These are phyloP conservation scores for Acanthococcus lagerstroemiae DNA, from an alignment of 2,888 invertebrate genomes.

Conservation along the genomic window DNA sequence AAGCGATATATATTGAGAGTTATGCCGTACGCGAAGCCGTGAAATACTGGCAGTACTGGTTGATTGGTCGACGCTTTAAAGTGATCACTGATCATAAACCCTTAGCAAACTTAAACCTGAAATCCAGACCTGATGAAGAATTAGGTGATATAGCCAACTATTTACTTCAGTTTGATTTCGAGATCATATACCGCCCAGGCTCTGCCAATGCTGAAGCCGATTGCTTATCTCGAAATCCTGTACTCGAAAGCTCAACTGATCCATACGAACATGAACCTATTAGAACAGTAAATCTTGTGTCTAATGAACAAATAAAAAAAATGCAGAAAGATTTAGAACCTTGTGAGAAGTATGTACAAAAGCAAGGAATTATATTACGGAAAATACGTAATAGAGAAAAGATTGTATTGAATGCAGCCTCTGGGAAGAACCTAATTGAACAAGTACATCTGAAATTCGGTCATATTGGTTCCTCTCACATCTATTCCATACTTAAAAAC, in stretches of 20 bases:
- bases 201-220: slow-evolving; percentile 35
- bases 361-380: background rate
- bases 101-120: too few species aligned
- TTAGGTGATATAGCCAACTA: slow-evolving; percentile 34
- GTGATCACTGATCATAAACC: slow-evolving; percentile 26
- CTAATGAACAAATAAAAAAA: background rate
- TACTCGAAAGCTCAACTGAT: slow-evolving; percentile 33
- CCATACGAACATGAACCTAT: background rate
- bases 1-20: slow-evolving; percentile 28
- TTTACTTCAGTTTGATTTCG: too few species aligned
- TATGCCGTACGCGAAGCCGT: slow-evolving; percentile 29
- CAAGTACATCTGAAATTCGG: background rate
- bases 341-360: background rate
- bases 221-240: slow-evolving; percentile 34
- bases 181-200: slow-evolving; percentile 36
- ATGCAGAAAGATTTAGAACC: background rate
- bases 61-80: slow-evolving; percentile 20
- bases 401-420: background rate
- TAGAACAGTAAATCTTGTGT: background rate
- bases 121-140: slow-evolving; percentile 34
- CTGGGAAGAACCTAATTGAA: background rate
- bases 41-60: slow-evolving; percentile 31
- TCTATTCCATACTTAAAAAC: background rate
- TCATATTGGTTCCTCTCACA: slow-evolving; percentile 5
- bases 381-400: background rate